A percentile compares a stretch with the other conserved stretches of the same genome.
These are phyloP conservation scores for Pseudobourletiella spinata DNA, from an alignment of 1,140 invertebrate genomes.

Conservation along the genomic window DNA sequence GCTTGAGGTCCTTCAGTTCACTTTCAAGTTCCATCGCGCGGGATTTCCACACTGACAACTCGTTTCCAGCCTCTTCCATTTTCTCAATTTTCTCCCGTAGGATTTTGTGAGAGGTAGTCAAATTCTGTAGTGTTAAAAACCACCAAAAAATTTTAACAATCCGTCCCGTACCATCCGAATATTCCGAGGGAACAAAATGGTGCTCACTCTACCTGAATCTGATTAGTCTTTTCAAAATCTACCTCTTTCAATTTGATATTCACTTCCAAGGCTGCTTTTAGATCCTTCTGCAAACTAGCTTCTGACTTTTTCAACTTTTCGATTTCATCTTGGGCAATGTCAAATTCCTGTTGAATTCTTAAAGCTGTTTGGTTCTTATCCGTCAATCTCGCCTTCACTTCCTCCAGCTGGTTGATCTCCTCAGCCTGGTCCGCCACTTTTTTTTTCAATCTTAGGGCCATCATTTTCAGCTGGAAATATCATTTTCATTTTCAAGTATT, in stretches of 20 bases:
- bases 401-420: conserved; percentile 23
- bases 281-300: conserved; percentile 27
- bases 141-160: not conserved
- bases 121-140: conserved; percentile 10
- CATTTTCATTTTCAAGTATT: too few species aligned
- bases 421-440: conserved; percentile 22
- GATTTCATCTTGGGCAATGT: conserved; percentile 34
- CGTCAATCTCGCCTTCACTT: conserved; percentile 15
- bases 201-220: conserved; percentile 5
- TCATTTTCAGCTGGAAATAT: conserved; percentile 21
- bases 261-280: conserved; percentile 25
- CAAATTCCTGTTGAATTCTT: conserved; percentile 34
- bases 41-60: conserved; percentile 15
- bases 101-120: conserved; percentile 23
- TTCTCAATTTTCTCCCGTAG: conserved; percentile 30
- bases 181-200: not conserved
- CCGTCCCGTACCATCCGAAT: not conserved
- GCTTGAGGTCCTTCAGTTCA: conserved; percentile 30
- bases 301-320: conserved; percentile 27
- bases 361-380: conserved; percentile 26
- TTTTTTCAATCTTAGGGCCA: conserved; percentile 32
- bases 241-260: conserved; percentile 27
- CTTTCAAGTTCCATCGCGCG: conserved; percentile 22
- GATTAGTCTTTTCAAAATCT: conserved; percentile 2
- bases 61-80: conserved; percentile 11